phyloP scores from a whole-genome alignment of 2,888 invertebrate species.

The Hedya salicella region DNA sequence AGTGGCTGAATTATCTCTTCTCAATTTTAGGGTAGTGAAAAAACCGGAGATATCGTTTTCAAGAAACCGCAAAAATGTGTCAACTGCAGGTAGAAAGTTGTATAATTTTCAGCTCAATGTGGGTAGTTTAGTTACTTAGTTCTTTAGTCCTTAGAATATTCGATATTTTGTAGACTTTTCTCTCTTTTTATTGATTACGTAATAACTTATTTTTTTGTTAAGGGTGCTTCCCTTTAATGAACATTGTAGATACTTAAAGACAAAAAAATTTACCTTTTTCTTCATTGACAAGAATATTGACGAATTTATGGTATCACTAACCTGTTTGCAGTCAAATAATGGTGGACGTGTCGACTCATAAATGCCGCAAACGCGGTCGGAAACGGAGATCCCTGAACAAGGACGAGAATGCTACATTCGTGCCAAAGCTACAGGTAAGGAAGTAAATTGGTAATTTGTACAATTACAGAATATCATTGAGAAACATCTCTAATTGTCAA shows the following conservation, averaged over 20 bases:
- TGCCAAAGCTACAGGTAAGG: conserved; percentile 52
- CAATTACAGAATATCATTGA: too few species aligned
- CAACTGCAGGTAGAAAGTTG: conserved; percentile 62
- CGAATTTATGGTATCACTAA: neutral
- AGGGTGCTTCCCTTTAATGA: too few species aligned
- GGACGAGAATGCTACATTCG: conserved; percentile 53
- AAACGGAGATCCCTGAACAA: conserved; percentile 59
- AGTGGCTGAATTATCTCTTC: neutral
- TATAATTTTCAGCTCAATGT: neutral
- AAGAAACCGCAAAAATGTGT: conserved; percentile 61
- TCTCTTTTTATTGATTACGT: too few species aligned
- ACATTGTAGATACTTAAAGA: too few species aligned
- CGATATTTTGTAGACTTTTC: too few species aligned
- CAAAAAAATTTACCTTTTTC: too few species aligned
- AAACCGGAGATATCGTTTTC: conserved; percentile 41
- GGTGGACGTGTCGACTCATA: conserved; percentile 60
- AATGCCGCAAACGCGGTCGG: conserved; percentile 61
- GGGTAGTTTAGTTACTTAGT: neutral
- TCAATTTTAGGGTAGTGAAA: conserved; percentile 44
- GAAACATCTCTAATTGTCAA: too few species aligned
- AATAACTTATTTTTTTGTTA: too few species aligned
- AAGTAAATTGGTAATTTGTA: neutral
- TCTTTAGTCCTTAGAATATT: neutral
- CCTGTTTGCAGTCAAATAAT: conserved; percentile 63
- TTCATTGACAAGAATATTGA: too few species aligned